A percentile compares a stretch with the other conserved stretches of the same genome.
phyloP scores from a whole-genome alignment of 2,113 vertebrate species.

The Chascanopsetta lugubris region DNA sequence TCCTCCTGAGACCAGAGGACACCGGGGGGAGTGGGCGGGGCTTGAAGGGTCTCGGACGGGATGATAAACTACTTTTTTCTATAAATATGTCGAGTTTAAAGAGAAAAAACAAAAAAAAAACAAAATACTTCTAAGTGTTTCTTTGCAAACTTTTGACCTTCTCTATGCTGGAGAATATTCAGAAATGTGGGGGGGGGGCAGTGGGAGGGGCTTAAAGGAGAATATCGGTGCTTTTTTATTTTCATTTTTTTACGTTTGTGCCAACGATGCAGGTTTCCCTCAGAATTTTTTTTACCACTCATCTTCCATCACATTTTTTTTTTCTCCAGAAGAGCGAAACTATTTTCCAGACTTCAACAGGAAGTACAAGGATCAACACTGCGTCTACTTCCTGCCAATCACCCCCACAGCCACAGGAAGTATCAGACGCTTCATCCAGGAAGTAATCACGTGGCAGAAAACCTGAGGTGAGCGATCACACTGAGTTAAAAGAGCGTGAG shows the following conservation, averaged over 20 bases:
- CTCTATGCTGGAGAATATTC: conserved; percentile 79
- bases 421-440: neutral
- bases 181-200: conserved; percentile 34
- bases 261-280: conserved; percentile 31
- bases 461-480: no score
- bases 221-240: conserved; percentile 53
- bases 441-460: no score
- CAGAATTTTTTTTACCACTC: neutral
- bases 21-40: conserved; percentile 53
- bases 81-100: conserved; percentile 76
- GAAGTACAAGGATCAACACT: neutral
- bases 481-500: no score
- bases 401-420: neutral
- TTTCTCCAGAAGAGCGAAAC: conserved; percentile 3
- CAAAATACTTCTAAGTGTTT: conserved; percentile 81
- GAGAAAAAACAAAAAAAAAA: conserved; percentile 25
- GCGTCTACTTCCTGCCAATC: conserved; percentile 4
- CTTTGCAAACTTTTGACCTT: conserved; percentile 83
- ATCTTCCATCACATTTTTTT: neutral
- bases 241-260: conserved; percentile 13
- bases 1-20: conserved; percentile 86
- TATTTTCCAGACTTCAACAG: neutral
- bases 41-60: conserved; percentile 59
- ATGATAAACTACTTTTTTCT: conserved; percentile 79
- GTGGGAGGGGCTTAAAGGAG: conserved; percentile 57